Evolutionary conservation across 2,797 vertebrate genomes (phyloP).

Genomic region (Poeciliopsis turneri): DNA sequence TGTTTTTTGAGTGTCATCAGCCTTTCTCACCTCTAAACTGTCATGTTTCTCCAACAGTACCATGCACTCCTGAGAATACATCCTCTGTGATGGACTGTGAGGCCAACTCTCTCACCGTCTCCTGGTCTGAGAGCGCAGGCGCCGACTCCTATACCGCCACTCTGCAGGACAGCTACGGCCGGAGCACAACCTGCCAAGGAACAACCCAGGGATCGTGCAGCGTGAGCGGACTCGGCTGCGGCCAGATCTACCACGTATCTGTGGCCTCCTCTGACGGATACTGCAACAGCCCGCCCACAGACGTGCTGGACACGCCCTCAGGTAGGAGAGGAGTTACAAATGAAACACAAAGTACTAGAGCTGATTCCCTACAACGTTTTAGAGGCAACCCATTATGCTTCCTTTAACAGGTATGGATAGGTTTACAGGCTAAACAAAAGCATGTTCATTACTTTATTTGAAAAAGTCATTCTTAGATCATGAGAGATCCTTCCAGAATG

Average conservation of each 20-base stretch:
- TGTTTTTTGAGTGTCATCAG: not conserved
- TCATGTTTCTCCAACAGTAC: slow-evolving; percentile 60
- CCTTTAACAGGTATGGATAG: too few species aligned
- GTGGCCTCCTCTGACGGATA: slow-evolving; percentile 76
- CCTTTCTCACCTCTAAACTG: not conserved
- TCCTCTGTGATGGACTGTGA: slow-evolving; percentile 64
- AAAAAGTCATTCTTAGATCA: too few species aligned
- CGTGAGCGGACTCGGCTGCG: slow-evolving; percentile 73
- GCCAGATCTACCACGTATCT: slow-evolving; percentile 72
- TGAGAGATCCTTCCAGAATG: too few species aligned
- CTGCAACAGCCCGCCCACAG: slow-evolving; percentile 74
- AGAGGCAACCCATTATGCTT: too few species aligned
- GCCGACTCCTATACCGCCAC: slow-evolving; percentile 75
- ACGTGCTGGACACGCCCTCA: slow-evolving; percentile 46
- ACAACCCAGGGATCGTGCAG: slow-evolving; percentile 65
- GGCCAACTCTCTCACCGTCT: slow-evolving; percentile 58
- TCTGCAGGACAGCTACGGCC: slow-evolving; percentile 66
- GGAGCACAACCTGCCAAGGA: slow-evolving; percentile 71
- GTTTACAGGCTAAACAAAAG: too few species aligned
- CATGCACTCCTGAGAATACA: slow-evolving; percentile 73
- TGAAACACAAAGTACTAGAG: not conserved
- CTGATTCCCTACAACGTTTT: not conserved
- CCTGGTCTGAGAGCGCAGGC: slow-evolving; percentile 73
- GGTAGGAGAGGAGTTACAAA: slow-evolving; percentile 55
- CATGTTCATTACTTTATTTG: too few species aligned